Evolutionary conservation across 2,797 vertebrate species (phyloP).

Genomic region (Hippopotamyrus pictus): DNA sequence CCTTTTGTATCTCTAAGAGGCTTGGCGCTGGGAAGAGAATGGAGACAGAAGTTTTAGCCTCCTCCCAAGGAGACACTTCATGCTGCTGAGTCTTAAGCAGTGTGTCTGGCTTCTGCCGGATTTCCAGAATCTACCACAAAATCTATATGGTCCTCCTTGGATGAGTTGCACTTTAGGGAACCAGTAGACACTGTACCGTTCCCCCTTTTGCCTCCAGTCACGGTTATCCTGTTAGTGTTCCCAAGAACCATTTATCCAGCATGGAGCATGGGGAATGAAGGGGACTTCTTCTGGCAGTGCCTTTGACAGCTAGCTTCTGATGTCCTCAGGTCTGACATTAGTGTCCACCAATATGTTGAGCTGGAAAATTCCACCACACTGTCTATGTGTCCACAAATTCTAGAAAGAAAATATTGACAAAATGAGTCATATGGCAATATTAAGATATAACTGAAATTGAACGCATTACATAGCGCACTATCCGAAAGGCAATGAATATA

Average conservation of each 20-base stretch:
- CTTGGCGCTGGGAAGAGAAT: conserved; percentile 56
- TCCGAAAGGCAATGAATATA: background rate
- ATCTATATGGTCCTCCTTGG: conserved; percentile 64
- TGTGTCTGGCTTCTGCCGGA: conserved; percentile 58
- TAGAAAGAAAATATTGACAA: conserved; percentile 12
- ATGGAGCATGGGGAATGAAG: conserved; percentile 29
- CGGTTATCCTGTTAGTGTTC: background rate
- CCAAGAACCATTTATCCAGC: conserved; percentile 65
- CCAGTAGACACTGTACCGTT: conserved; percentile 30
- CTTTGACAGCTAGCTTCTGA: conserved; percentile 1
- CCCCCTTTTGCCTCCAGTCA: conserved; percentile 40
- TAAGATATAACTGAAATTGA: conserved; percentile 25
- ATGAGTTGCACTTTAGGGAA: background rate
- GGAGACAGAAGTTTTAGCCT: conserved; percentile 66
- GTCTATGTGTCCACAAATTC: background rate
- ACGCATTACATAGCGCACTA: background rate
- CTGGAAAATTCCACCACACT: background rate
- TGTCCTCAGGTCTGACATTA: conserved; percentile 22
- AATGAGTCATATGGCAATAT: conserved; percentile 10
- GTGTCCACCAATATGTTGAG: background rate
- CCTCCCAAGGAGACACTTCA: conserved; percentile 70
- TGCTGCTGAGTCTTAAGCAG: conserved; percentile 72
- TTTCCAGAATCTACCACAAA: conserved; percentile 47
- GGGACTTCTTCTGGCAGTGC: conserved; percentile 8
- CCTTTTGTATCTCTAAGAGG: conserved; percentile 67